Conservation (phyloP, 2,888 invertebrate genomes). For the Oegoconia quadripuncta region DNA sequence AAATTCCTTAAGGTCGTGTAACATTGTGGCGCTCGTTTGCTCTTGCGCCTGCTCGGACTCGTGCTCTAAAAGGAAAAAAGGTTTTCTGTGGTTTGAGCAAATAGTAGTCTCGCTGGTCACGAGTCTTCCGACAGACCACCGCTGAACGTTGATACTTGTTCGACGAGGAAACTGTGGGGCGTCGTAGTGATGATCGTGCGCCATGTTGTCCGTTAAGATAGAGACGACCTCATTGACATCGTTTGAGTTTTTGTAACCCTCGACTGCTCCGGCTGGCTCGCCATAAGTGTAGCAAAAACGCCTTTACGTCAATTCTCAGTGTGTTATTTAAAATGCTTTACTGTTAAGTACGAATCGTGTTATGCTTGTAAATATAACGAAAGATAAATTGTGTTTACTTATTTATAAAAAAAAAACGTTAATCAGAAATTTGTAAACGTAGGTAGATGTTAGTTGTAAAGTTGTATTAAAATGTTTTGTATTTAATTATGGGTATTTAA, state of each 20-base stretch:
- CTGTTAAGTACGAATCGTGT: constrained; percentile 69
- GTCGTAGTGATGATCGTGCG: constrained; percentile 18
- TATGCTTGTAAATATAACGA: constrained; percentile 78
- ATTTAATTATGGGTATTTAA: constrained; percentile 75
- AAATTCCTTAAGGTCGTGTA: constrained; percentile 76
- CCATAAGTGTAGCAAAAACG: constrained; percentile 69
- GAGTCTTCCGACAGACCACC: constrained; percentile 71
- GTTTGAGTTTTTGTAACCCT: constrained; percentile 30
- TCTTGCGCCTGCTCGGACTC: constrained; percentile 66
- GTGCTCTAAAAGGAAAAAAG: constrained; percentile 76
- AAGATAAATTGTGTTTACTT: constrained; percentile 67
- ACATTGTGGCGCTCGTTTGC: constrained; percentile 74
- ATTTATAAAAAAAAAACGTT: constrained; percentile 72
- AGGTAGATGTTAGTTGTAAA: constrained; percentile 77
- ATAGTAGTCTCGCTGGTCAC: constrained; percentile 70
- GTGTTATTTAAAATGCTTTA: constrained; percentile 78
- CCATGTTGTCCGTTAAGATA: constrained; percentile 21
- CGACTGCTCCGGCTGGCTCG: constrained; percentile 61
- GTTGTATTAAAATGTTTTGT: constrained; percentile 76
- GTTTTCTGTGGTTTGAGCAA: constrained; percentile 70
- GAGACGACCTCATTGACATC: constrained; percentile 14
- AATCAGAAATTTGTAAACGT: constrained; percentile 73
- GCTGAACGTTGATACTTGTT: constrained; percentile 47
- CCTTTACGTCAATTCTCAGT: constrained; percentile 79
- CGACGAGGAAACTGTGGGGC: constrained; percentile 20